A percentile compares a stretch with the other conserved stretches of the same genome.
Evolutionary conservation across 2,888 invertebrate species (phyloP).

Genomic region (Halocaridina rubra): DNA sequence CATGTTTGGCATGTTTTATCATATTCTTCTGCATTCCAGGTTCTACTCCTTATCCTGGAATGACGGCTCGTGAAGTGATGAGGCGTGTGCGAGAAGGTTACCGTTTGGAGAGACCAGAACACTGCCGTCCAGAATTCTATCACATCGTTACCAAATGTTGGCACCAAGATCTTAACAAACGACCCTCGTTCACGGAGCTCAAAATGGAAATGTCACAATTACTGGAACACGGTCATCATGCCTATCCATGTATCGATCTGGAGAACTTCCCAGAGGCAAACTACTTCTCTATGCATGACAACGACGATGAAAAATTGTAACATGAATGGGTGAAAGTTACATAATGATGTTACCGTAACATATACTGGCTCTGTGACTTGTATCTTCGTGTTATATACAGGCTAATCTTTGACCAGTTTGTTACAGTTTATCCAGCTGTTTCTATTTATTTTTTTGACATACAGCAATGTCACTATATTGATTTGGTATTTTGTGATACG

Average conservation of each 20-base stretch:
- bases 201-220: slow-evolving; percentile 68
- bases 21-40: slow-evolving; percentile 71
- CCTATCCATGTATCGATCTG: slow-evolving; percentile 72
- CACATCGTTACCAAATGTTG: slow-evolving; percentile 74
- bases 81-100: slow-evolving; percentile 82
- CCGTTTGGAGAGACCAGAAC: slow-evolving; percentile 81
- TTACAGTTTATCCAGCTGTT: too few species aligned
- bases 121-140: slow-evolving; percentile 80
- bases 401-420: too few species aligned
- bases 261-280: slow-evolving; percentile 74
- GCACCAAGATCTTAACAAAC: slow-evolving; percentile 78
- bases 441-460: too few species aligned
- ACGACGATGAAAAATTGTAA: slow-evolving; percentile 64
- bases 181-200: slow-evolving; percentile 79
- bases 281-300: slow-evolving; percentile 65
- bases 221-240: slow-evolving; percentile 67
- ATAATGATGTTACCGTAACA: too few species aligned
- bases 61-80: slow-evolving; percentile 86
- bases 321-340: too few species aligned
- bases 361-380: too few species aligned
- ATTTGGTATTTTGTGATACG: too few species aligned
- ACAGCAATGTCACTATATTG: too few species aligned
- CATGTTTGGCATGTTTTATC: too few species aligned
- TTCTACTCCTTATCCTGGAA: slow-evolving; percentile 86
- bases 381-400: too few species aligned